Conservation (phyloP, 2,888 invertebrate genomes). For the Drosophila cracens region DNA sequence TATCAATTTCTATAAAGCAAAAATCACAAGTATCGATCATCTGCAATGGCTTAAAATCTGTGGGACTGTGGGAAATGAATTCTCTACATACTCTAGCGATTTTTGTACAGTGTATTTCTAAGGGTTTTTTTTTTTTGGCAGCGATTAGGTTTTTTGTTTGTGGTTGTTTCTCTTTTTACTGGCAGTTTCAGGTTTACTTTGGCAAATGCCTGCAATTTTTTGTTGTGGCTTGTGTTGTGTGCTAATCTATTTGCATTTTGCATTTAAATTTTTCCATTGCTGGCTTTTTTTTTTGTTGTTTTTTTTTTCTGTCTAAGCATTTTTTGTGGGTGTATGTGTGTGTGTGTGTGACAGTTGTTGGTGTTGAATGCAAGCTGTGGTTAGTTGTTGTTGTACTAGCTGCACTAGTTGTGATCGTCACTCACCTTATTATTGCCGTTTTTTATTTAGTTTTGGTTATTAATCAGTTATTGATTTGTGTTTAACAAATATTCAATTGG, state of each 20-base stretch:
- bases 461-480: neutral
- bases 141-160: constrained; percentile 22
- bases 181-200: constrained; percentile 29
- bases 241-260: constrained; percentile 76
- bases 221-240: constrained; percentile 33
- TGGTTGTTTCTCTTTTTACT: constrained; percentile 37
- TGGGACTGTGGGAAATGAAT: neutral
- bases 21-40: neutral
- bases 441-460: neutral
- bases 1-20: neutral
- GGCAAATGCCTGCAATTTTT: constrained; percentile 45
- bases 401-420: constrained; percentile 34
- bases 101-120: constrained; percentile 60
- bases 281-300: constrained; percentile 12
- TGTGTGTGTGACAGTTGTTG: constrained; percentile 31
- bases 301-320: constrained; percentile 55
- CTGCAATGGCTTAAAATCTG: constrained; percentile 6
- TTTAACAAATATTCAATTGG: neutral
- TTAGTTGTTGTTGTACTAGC: constrained; percentile 25
- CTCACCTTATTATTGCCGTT: constrained; percentile 46
- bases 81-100: constrained; percentile 2
- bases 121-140: constrained; percentile 36
- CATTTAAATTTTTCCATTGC: constrained; percentile 48
- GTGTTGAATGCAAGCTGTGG: constrained; percentile 45
- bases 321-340: constrained; percentile 39